Conservation (phyloP, 2,797 vertebrate species). For the Geotria australis region DNA sequence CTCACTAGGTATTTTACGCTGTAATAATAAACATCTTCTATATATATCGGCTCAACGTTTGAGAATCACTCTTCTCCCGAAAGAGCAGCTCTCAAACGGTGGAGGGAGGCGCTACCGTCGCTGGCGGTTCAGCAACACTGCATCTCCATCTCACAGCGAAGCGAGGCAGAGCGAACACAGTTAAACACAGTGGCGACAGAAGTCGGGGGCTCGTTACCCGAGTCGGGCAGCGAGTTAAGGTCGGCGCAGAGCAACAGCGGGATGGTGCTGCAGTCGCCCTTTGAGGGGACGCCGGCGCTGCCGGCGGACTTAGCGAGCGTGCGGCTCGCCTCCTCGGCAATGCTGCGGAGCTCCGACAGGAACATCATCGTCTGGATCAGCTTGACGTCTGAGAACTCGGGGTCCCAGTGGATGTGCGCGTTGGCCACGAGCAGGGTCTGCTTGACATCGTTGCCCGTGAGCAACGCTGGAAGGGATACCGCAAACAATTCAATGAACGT, state of each 20-base stretch:
- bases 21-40: too few relatives aligned
- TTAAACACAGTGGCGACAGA: background rate
- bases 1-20: too few relatives aligned
- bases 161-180: too few relatives aligned
- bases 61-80: too few relatives aligned
- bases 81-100: too few relatives aligned
- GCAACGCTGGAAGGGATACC: too few relatives aligned
- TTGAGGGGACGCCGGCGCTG: slow-evolving; percentile 23
- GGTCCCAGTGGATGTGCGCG: slow-evolving; percentile 98
- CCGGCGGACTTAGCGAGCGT: slow-evolving; percentile 9
- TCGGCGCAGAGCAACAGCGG: slow-evolving; percentile 88
- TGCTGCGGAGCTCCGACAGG: slow-evolving; percentile 80
- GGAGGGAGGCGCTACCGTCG: too few relatives aligned
- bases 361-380: slow-evolving; percentile 98
- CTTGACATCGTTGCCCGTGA: slow-evolving; percentile 14
- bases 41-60: too few relatives aligned
- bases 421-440: slow-evolving; percentile 74
- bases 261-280: slow-evolving; percentile 35
- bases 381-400: slow-evolving; percentile 85
- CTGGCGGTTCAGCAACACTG: too few relatives aligned
- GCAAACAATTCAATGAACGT: too few relatives aligned
- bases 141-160: too few relatives aligned
- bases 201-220: slow-evolving; percentile 18
- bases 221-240: slow-evolving; percentile 96
- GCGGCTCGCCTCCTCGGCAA: slow-evolving; percentile 44